Conservation (phyloP, 2,113 vertebrate species). For the Sinocyclocheilus grahami region DNA sequence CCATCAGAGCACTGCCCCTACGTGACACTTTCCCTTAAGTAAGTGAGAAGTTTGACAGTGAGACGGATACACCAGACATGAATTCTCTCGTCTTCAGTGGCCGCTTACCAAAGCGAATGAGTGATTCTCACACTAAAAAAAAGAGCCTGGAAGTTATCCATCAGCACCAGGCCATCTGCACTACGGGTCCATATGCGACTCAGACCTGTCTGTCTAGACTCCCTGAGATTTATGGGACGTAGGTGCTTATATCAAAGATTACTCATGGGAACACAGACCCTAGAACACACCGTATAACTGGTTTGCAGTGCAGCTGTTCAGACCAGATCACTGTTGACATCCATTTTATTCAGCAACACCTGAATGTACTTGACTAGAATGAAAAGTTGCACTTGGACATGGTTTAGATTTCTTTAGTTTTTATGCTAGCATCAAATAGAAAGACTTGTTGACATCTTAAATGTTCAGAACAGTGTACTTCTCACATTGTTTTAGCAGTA, state of each 20-base stretch:
- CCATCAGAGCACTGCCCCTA: slow-evolving; percentile 7
- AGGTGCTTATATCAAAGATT: slow-evolving; percentile 19
- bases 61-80: slow-evolving; percentile 21
- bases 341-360: slow-evolving; percentile 1
- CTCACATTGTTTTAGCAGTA: background rate
- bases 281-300: background rate
- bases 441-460: slow-evolving; percentile 1
- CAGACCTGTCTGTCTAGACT: slow-evolving; percentile 14
- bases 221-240: background rate
- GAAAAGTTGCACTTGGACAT: background rate
- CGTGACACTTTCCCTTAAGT: slow-evolving; percentile 9
- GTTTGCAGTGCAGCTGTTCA: background rate
- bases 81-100: background rate
- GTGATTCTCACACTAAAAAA: background rate
- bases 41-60: background rate
- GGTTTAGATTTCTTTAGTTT: background rate
- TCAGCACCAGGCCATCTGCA: slow-evolving; percentile 29
- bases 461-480: background rate
- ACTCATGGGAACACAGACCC: slow-evolving; percentile 4
- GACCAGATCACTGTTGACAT: background rate
- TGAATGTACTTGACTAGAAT: slow-evolving; percentile 21
- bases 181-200: background rate
- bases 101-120: background rate
- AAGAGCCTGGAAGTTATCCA: slow-evolving; percentile 17
- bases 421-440: background rate